Conservation (phyloP, 2,888 invertebrate species). For the Minunthozetes semirufus region DNA sequence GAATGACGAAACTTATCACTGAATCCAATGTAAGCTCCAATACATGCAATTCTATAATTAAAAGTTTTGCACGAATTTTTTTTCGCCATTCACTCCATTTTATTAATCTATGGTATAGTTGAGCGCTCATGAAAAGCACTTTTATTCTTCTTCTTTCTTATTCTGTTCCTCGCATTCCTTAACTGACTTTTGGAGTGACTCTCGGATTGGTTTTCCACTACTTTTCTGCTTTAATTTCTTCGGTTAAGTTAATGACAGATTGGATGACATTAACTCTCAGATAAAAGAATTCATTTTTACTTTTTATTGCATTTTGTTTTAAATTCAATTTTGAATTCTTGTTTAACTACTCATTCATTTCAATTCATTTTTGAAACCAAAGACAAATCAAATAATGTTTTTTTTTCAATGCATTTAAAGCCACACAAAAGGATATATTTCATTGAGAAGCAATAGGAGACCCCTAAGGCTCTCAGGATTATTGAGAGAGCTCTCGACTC, state of each 20-base stretch:
- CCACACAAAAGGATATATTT: neutral
- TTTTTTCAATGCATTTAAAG: neutral
- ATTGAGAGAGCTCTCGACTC: too few species aligned
- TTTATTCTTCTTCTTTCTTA: neutral
- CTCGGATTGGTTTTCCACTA: too few species aligned
- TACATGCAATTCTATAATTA: constrained; percentile 17
- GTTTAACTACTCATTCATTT: neutral
- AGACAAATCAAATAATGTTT: constrained; percentile 3
- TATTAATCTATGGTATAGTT: constrained; percentile 9
- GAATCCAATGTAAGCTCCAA: neutral
- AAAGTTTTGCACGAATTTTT: constrained; percentile 21
- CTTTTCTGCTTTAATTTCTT: neutral
- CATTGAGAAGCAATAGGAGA: neutral
- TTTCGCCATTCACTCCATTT: neutral
- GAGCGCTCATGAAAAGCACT: constrained; percentile 14
- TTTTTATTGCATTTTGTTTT: too few species aligned
- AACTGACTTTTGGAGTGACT: neutral
- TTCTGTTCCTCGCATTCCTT: neutral
- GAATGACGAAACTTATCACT: constrained; percentile 3
- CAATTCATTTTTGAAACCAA: neutral
- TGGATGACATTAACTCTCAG: constrained; percentile 4
- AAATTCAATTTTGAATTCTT: too few species aligned
- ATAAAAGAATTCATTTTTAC: neutral
- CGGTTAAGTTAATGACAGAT: constrained; percentile 17
- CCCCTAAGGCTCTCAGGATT: neutral